Evolutionary conservation across 2,797 vertebrate genomes (phyloP), one percentile per base, ranked within the genome.

Genomic region (Cyclura pinguis): DNA sequence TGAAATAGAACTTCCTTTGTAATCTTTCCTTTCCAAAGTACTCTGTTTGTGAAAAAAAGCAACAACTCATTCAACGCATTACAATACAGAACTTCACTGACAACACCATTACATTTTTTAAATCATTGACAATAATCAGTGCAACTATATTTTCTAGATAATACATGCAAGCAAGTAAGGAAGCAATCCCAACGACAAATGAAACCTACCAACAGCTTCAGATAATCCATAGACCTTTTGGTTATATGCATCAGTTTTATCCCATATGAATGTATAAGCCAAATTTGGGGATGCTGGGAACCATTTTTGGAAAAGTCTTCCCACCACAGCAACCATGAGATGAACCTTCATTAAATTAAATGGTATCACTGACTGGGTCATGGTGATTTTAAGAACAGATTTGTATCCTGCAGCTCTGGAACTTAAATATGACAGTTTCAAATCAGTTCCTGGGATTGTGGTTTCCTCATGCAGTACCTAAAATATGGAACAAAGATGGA

Each of bases 181-280:
- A 72, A 69, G 47, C n/a, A 14, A 16, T 35, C 7, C 72, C 55
- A 77, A 38, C 29, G 84, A 87, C 20, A 84, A 64, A 84, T 47
- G 69, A 86, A 74, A 98, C 99, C 97, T 97, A 99, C 99, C 99
- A 87, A 99, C 98, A 94, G 99, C 99, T 97, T 99, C 98, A 7
- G 98, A 98, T 18, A 99, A 97, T 96, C 99, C 99, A 14, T 98
- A 99, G 95, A 99, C 99, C 96, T 98, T 98, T 96, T 99, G 99
- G 93, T 98, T 98, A 96, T 99, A 99, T 18, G 99, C 99, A 92
- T 99, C 99, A 0, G 98, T 99, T 97, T 99, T 99, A 97, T 99
- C 99, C 99, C 99, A 99, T 96, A 99, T 99, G 95, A 99, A 99
- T 62, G 98, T 99, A 95, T 99, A 99, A 59, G 99, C 98, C 94